phyloP scores from a whole-genome alignment of 2,797 vertebrate species.

The Arctocebus calabarensis region DNA sequence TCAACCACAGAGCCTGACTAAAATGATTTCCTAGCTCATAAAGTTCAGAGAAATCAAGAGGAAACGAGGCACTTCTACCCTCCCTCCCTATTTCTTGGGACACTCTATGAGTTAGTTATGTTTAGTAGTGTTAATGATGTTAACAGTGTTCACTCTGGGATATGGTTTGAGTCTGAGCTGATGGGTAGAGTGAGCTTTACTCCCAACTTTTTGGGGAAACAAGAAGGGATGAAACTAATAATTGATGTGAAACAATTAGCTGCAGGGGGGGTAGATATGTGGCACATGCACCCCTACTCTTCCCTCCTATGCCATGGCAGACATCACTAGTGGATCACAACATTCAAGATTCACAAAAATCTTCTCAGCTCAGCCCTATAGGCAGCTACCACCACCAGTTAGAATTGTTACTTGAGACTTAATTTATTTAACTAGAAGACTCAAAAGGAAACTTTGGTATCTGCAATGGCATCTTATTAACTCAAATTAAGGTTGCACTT shows the following conservation, averaged over 20 bases:
- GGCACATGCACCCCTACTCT: no score
- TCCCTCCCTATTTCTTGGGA: neutral
- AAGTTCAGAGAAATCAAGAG: slow-evolving; percentile 11
- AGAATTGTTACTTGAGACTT: neutral
- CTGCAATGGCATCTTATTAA: neutral
- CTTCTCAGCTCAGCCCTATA: neutral
- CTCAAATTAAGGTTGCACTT: neutral
- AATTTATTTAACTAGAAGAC: slow-evolving; percentile 33
- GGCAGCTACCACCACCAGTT: neutral
- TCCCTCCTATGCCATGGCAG: slow-evolving; percentile 17
- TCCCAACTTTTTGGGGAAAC: neutral
- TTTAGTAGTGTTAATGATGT: neutral
- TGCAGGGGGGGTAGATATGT: neutral
- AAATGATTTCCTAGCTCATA: neutral
- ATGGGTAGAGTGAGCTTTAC: neutral
- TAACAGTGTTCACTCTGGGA: neutral
- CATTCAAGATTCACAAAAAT: neutral
- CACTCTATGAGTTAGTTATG: neutral
- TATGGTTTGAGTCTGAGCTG: neutral
- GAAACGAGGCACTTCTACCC: neutral
- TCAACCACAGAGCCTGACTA: neutral
- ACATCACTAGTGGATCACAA: slow-evolving; percentile 26
- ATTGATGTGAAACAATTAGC: neutral
- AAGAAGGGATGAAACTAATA: neutral
- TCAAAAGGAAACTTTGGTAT: neutral